These are phyloP conservation scores for Vimba vimba DNA, from an alignment of 2,113 vertebrate species.

Conservation along the genomic window DNA sequence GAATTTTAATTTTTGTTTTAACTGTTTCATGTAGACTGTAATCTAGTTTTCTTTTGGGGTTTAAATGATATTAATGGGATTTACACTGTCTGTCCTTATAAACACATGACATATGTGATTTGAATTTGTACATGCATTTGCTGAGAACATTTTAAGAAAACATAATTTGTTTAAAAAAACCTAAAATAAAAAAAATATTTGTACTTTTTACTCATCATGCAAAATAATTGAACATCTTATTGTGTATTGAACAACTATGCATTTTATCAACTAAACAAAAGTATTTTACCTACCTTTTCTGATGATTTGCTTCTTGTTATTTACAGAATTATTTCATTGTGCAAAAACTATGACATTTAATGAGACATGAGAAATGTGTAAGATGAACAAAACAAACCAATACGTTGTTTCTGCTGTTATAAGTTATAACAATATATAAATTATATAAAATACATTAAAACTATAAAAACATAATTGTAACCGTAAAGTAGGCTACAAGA, in stretches of 20 bases:
- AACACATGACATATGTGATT: neutral
- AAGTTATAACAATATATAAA: no score
- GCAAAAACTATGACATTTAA: no score
- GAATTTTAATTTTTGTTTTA: neutral
- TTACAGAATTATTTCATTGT: no score
- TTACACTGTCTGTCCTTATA: neutral
- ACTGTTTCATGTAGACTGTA: neutral
- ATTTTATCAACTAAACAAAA: neutral
- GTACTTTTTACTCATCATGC: no score
- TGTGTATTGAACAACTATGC: neutral
- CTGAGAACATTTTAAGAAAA: neutral
- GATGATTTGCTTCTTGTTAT: neutral
- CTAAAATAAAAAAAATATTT: neutral
- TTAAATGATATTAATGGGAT: neutral
- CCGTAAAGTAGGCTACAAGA: no score
- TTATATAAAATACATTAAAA: no score
- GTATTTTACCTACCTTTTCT: neutral
- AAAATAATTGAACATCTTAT: no score
- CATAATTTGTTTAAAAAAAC: neutral
- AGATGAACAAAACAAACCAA: no score
- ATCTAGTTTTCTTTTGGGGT: neutral
- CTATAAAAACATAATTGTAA: no score
- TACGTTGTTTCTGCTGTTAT: no score
- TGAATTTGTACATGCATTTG: constrained; percentile 22
- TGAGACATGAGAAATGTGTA: no score